Evolutionary conservation across 2,797 vertebrate genomes (phyloP).

Genomic region (Enteromius afrohamiltoni): DNA sequence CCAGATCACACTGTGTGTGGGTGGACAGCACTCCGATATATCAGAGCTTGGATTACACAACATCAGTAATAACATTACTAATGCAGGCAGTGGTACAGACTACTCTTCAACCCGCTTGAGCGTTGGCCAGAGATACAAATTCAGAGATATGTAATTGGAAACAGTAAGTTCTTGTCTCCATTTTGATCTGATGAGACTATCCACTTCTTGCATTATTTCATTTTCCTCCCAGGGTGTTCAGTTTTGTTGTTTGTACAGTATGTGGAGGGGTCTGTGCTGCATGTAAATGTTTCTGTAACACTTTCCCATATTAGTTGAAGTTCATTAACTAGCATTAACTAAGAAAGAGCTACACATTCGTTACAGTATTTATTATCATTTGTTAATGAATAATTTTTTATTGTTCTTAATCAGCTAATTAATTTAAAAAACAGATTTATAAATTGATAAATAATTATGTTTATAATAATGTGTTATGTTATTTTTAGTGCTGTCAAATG

Average conservation of each 20-base stretch:
- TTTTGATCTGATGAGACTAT: constrained; percentile 25
- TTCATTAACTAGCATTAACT: neutral
- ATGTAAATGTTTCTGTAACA: neutral
- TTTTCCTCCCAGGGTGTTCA: constrained; percentile 11
- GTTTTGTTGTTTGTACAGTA: neutral
- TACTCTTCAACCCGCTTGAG: constrained; percentile 7
- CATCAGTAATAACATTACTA: constrained; percentile 47
- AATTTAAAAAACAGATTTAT: too few species aligned
- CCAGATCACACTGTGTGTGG: constrained; percentile 32
- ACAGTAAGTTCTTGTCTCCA: neutral
- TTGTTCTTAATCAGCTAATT: neutral
- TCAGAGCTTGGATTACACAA: constrained; percentile 53
- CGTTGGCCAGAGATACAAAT: constrained; percentile 4
- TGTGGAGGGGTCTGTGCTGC: neutral
- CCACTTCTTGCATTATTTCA: constrained; percentile 1
- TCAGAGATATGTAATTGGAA: constrained; percentile 35
- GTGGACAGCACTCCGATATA: constrained; percentile 40
- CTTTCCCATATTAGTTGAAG: neutral
- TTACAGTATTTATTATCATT: neutral
- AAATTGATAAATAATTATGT: too few species aligned
- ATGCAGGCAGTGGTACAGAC: constrained; percentile 26
- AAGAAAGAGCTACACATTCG: neutral
- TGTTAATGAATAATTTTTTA: neutral
- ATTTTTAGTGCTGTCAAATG: too few species aligned
- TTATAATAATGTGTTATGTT: too few species aligned